Evolutionary conservation across 1,140 invertebrate genomes (phyloP).

Genomic region (Macrobrachium nipponense): DNA sequence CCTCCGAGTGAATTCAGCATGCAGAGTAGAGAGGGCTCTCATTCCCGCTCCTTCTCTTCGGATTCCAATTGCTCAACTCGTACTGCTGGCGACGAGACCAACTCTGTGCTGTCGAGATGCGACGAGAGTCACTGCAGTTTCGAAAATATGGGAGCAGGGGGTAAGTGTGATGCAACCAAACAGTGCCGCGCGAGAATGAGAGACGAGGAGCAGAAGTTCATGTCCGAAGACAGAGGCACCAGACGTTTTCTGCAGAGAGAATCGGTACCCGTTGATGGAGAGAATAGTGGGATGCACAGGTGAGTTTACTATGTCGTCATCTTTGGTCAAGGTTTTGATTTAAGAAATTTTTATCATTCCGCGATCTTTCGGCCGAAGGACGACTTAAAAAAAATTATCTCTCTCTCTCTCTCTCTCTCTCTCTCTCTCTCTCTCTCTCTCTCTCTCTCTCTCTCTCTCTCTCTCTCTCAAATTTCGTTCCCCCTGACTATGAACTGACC

Average conservation of each 20-base stretch:
- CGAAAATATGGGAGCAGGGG: too few relatives aligned
- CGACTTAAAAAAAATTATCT: background rate
- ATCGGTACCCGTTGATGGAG: too few relatives aligned
- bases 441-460: background rate
- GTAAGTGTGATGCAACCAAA: background rate
- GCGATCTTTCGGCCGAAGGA: background rate
- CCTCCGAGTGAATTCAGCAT: constrained; percentile 47
- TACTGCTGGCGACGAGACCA: constrained; percentile 15
- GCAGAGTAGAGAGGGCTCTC: constrained; percentile 13
- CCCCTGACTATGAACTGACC: background rate
- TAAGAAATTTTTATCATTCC: background rate
- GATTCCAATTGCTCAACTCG: constrained; percentile 7
- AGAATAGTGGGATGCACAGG: too few relatives aligned
- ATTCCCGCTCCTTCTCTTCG: constrained; percentile 13
- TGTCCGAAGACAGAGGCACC: background rate
- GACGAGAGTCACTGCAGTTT: background rate
- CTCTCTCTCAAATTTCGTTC: too few relatives aligned
- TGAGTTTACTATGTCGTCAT: too few relatives aligned
- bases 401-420: background rate
- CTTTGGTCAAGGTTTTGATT: background rate
- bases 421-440: constrained; percentile 2
- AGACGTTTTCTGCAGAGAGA: too few relatives aligned
- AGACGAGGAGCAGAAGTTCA: background rate
- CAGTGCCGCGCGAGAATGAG: background rate
- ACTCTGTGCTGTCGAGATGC: constrained; percentile 9